These are phyloP conservation scores for Cheiracanthium punctorium DNA, from an alignment of 2,888 invertebrate genomes.

Conservation along the genomic window DNA sequence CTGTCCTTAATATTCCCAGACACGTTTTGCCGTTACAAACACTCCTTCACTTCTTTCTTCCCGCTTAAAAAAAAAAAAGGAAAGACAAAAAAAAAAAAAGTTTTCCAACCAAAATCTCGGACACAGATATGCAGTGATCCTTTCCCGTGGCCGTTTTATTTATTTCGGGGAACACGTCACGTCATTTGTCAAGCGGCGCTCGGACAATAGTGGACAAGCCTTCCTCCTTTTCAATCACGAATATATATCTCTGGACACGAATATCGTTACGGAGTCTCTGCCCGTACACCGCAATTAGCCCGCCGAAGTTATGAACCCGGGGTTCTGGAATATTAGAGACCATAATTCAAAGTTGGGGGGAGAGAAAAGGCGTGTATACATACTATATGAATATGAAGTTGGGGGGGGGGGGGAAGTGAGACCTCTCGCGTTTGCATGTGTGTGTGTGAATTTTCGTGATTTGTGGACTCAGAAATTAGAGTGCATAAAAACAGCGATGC, in stretches of 20 bases:
- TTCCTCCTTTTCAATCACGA: constrained; percentile 56
- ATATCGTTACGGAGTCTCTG: constrained; percentile 39
- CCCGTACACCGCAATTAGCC: constrained; percentile 28
- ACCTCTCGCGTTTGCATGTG: background rate
- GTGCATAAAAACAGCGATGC: no score
- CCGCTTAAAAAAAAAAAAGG: no score
- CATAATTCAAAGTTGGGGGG: constrained; percentile 64
- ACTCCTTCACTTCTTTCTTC: no score
- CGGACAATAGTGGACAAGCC: constrained; percentile 44
- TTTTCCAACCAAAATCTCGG: background rate
- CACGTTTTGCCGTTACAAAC: no score
- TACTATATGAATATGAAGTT: constrained; percentile 26
- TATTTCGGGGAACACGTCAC: background rate
- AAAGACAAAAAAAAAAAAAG: no score
- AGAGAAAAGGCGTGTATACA: constrained; percentile 16
- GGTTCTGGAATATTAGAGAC: constrained; percentile 46
- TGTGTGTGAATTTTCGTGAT: background rate
- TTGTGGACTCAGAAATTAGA: no score
- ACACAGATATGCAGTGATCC: background rate
- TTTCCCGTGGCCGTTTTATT: background rate
- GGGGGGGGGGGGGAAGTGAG: no score
- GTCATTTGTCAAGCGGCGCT: constrained; percentile 49
- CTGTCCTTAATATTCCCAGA: no score
- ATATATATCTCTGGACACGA: constrained; percentile 60
- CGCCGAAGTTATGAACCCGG: constrained; percentile 39